A percentile compares a stretch with the other conserved stretches of the same genome.
These are phyloP conservation scores for Tribolium castaneum DNA, from an alignment of 1,140 invertebrate genomes.

Conservation along the genomic window DNA sequence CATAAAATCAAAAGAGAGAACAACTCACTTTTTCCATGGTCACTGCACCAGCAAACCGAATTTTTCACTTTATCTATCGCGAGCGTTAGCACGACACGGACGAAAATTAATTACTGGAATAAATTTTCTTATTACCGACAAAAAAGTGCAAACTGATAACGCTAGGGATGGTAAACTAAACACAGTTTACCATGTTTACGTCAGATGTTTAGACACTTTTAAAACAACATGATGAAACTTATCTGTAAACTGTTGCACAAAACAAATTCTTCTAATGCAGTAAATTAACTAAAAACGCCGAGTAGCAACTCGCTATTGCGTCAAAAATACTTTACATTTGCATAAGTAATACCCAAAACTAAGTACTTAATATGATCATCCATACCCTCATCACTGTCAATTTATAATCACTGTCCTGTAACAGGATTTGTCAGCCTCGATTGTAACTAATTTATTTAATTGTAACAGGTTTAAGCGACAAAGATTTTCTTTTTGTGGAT, in stretches of 20 bases:
- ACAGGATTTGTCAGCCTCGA: not conserved
- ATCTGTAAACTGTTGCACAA: not conserved
- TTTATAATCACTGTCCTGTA: not conserved
- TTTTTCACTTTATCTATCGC: not conserved
- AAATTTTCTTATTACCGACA: slow-evolving; percentile 15
- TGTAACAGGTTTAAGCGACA: no score
- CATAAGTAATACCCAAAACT: not conserved
- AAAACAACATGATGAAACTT: not conserved
- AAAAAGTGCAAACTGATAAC: slow-evolving; percentile 20
- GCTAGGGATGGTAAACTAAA: not conserved
- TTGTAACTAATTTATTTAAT: not conserved
- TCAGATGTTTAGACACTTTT: not conserved
- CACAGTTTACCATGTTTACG: not conserved
- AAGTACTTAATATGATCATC: not conserved
- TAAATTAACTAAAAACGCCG: no score
- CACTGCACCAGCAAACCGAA: no score
- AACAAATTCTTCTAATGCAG: not conserved
- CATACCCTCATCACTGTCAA: not conserved
- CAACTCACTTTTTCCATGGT: no score
- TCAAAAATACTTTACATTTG: not conserved
- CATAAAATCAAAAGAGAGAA: no score
- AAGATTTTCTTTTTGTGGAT: no score
- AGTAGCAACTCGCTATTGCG: no score
- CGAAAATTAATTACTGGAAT: not conserved
- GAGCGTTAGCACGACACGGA: not conserved